Percentiles rank a stretch among this genome's conserved stretches.
phyloP scores from a whole-genome alignment of 92 coral and sea anemone species.

The Phenganax marumi region DNA sequence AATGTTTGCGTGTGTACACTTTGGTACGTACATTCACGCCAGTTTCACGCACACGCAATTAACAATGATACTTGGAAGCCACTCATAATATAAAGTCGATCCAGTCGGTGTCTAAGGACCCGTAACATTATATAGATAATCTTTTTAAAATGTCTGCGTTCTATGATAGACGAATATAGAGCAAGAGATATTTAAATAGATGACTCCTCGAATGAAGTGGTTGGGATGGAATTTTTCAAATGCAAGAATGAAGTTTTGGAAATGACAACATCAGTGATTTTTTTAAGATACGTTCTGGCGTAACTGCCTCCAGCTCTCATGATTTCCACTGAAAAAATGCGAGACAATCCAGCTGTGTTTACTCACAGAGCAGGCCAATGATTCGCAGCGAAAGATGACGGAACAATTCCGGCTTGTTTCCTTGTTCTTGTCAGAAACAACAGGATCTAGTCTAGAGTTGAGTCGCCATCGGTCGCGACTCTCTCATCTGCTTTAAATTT shows the following conservation, averaged over 20 bases:
- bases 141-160: neutral
- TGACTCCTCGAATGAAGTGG: neutral
- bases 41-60: no score
- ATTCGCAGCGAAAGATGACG: constrained; percentile 10
- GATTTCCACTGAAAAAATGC: neutral
- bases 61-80: neutral
- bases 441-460: constrained; percentile 32
- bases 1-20: no score
- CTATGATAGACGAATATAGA: neutral
- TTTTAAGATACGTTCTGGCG: no score
- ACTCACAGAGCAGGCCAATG: constrained; percentile 26
- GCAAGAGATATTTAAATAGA: neutral
- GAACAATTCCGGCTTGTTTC: constrained; percentile 17
- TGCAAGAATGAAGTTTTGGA: neutral
- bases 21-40: no score
- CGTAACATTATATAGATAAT: neutral
- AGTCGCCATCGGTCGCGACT: constrained; percentile 43
- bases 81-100: constrained; percentile 4
- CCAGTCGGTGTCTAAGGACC: neutral
- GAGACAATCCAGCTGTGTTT: constrained; percentile 27
- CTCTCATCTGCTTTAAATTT: constrained; percentile 34
- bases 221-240: neutral
- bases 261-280: neutral
- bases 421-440: constrained; percentile 40
- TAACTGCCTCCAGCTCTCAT: no score